phyloP scores from a whole-genome alignment of 2,797 vertebrate genomes.

The Synanceia verrucosa region DNA sequence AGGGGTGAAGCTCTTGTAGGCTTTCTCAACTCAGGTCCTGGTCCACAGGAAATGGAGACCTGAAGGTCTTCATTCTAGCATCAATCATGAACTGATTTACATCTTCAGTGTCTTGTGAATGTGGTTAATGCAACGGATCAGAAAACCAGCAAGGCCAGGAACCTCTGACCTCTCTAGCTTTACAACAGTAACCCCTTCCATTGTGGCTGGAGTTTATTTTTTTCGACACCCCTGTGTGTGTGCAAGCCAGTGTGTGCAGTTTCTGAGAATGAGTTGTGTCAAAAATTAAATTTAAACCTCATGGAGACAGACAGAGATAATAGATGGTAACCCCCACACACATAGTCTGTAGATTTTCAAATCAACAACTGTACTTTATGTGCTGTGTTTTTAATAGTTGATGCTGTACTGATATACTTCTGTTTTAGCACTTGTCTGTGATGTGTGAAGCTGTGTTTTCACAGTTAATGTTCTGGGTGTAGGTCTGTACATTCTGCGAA shows the following conservation, averaged over 20 bases:
- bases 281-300: constrained; percentile 66
- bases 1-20: no score
- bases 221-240: constrained; percentile 13
- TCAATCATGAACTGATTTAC: constrained; percentile 10
- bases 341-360: constrained; percentile 50
- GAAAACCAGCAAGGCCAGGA: constrained; percentile 23
- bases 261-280: constrained; percentile 60
- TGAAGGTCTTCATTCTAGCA: constrained; percentile 1
- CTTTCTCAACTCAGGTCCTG: not conserved
- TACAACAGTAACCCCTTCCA: constrained; percentile 31
- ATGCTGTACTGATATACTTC: constrained; percentile 28
- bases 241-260: constrained; percentile 25
- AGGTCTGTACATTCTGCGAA: constrained; percentile 13
- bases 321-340: constrained; percentile 54
- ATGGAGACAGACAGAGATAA: constrained; percentile 60
- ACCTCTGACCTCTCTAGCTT: constrained; percentile 34
- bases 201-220: constrained; percentile 20
- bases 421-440: constrained; percentile 32
- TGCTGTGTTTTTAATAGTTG: constrained; percentile 22
- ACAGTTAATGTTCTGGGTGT: constrained; percentile 26
- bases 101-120: constrained; percentile 20
- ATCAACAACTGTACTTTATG: constrained; percentile 31
- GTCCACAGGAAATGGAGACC: not conserved
- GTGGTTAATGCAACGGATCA: constrained; percentile 18
- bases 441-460: constrained; percentile 28